Evolutionary conservation across 2,797 vertebrate species (phyloP).

Genomic region (Fringilla coelebs): DNA sequence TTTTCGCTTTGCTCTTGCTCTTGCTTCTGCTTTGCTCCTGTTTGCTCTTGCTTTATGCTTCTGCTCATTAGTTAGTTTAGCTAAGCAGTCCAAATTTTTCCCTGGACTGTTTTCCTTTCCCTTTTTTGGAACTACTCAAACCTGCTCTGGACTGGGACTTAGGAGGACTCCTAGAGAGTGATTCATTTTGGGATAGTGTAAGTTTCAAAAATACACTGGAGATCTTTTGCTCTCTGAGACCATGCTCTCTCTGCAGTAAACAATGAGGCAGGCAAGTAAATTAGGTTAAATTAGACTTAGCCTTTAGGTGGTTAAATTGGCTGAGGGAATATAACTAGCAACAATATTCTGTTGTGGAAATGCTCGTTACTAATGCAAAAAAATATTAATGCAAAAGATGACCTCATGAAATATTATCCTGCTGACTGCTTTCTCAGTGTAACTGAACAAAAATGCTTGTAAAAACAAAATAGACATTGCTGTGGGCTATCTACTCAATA

Average conservation of each 20-base stretch:
- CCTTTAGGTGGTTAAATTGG: background rate
- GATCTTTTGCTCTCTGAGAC: background rate
- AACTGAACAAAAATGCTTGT: conserved; percentile 39
- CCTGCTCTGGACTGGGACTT: too few relatives aligned
- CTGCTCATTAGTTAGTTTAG: too few relatives aligned
- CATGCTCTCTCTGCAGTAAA: background rate
- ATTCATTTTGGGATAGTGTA: background rate
- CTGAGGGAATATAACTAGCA: background rate
- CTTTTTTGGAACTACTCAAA: too few relatives aligned
- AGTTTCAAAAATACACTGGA: background rate
- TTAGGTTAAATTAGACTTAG: background rate
- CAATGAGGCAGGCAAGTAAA: background rate
- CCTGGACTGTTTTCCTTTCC: too few relatives aligned
- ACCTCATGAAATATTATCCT: background rate
- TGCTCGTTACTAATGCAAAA: background rate
- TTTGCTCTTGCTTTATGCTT: too few relatives aligned
- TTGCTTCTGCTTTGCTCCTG: too few relatives aligned
- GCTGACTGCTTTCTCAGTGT: background rate
- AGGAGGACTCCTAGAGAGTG: background rate
- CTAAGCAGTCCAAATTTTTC: too few relatives aligned
- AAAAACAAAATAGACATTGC: background rate
- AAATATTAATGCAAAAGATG: background rate
- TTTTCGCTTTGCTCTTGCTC: too few relatives aligned
- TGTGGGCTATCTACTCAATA: background rate
- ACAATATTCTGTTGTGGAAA: background rate